A percentile compares a stretch with the other conserved stretches of the same genome.
These are phyloP conservation scores for Bos indicus DNA, from an alignment of 2,113 vertebrate genomes.

Conservation along the genomic window DNA sequence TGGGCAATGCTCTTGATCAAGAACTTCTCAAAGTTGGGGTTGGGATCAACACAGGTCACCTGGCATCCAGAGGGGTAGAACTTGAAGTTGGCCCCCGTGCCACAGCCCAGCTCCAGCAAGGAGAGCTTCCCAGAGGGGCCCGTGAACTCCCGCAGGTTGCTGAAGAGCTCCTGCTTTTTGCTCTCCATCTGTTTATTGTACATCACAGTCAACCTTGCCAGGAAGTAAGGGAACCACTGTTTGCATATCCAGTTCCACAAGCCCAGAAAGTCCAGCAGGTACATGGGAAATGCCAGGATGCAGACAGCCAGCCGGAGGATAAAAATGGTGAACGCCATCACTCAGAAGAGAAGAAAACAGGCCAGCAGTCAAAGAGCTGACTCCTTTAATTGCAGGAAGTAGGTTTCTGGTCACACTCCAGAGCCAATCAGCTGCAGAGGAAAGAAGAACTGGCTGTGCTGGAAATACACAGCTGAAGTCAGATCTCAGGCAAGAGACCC, in stretches of 20 bases:
- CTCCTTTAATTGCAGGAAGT: background rate
- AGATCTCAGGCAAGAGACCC: accelerated
- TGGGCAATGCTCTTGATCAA: conserved; percentile 74
- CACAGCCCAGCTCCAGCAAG: conserved; percentile 90
- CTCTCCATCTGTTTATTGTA: conserved; percentile 81
- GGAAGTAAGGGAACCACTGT: conserved; percentile 78
- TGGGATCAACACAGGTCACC: conserved; percentile 86
- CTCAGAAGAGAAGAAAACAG: background rate
- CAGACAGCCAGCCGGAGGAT: conserved; percentile 51
- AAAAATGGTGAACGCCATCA: conserved; percentile 16
- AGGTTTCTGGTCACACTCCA: background rate
- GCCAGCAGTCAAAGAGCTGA: accelerated
- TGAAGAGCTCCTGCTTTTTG: conserved; percentile 86
- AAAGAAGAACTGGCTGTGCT: background rate
- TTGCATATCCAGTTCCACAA: conserved; percentile 80
- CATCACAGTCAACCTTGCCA: accelerated
- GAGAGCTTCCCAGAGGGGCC: conserved; percentile 74
- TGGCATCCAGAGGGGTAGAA: conserved; percentile 83
- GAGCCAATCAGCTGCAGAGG: background rate
- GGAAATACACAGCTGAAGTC: no score
- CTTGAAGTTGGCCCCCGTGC: conserved; percentile 86
- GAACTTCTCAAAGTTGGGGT: conserved; percentile 81
- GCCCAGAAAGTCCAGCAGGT: conserved; percentile 81
- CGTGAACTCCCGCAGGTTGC: conserved; percentile 75
- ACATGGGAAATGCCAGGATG: conserved; percentile 79